These are phyloP conservation scores for Coreoperca whiteheadi DNA, from an alignment of 2,113 vertebrate genomes.

Conservation along the genomic window DNA sequence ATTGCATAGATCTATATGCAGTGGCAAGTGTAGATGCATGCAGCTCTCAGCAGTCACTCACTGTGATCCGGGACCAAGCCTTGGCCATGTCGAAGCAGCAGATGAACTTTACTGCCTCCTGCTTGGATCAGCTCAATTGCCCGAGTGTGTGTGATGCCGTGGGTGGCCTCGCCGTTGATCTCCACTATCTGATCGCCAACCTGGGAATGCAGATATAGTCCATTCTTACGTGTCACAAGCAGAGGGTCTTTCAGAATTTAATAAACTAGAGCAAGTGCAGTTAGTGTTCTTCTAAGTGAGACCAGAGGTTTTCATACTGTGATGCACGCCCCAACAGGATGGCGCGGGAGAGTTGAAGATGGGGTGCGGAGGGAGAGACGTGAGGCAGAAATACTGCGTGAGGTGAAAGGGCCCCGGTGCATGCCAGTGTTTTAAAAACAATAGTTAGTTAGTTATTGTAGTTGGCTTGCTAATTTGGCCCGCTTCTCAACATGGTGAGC, in stretches of 20 bases:
- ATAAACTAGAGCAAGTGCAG: not conserved
- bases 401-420: not conserved
- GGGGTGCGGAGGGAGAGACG: not conserved
- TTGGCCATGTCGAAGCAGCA: constrained; percentile 93
- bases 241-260: not conserved
- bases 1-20: constrained; percentile 23
- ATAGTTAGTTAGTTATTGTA: too few species aligned
- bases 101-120: constrained; percentile 93
- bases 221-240: not conserved
- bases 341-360: too few species aligned
- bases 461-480: not conserved
- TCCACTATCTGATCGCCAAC: constrained; percentile 99
- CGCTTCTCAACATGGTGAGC: not conserved
- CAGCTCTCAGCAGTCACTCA: constrained; percentile 77
- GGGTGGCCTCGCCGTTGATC: constrained; percentile 97
- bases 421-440: not conserved
- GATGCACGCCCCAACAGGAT: not conserved
- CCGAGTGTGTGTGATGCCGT: constrained; percentile 97
- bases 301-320: not conserved
- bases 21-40: constrained; percentile 4
- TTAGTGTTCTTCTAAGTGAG: too few species aligned
- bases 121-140: constrained; percentile 99
- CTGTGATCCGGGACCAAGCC: constrained; percentile 95
- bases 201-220: constrained; percentile 73
- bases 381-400: not conserved